These are phyloP conservation scores for Dromaius novaehollandiae DNA, from an alignment of 2,113 vertebrate species.

Conservation along the genomic window DNA sequence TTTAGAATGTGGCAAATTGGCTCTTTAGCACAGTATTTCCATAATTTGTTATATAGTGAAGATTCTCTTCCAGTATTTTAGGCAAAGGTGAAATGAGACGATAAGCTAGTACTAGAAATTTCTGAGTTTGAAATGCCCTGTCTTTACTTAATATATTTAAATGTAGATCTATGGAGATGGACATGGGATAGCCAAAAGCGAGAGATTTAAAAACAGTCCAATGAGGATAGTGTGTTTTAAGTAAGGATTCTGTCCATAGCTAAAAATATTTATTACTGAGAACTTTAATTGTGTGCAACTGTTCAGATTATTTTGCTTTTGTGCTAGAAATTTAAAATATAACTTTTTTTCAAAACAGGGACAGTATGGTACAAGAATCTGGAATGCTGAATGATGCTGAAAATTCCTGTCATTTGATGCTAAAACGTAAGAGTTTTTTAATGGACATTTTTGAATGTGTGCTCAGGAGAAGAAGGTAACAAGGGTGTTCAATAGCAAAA, in stretches of 20 bases:
- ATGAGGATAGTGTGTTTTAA: neutral
- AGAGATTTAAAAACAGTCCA: neutral
- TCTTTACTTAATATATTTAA: neutral
- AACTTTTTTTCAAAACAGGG: conserved; percentile 66
- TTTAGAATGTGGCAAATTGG: neutral
- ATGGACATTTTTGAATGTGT: neutral
- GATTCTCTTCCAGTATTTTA: neutral
- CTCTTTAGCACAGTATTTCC: neutral
- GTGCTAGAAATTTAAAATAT: neutral
- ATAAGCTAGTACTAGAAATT: neutral
- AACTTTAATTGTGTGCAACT: neutral
- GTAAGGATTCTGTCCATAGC: neutral
- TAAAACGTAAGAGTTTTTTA: conserved; percentile 67
- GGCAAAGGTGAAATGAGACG: neutral
- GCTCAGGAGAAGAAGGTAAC: neutral
- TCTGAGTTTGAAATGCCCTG: neutral
- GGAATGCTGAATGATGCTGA: neutral
- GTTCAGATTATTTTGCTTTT: neutral
- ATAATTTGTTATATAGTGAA: neutral
- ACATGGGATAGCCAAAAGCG: neutral
- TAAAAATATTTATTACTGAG: neutral
- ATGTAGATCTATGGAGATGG: neutral
- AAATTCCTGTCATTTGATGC: neutral
- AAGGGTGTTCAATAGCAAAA: neutral
- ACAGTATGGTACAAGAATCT: neutral